Conservation (phyloP, 23 tunicate genomes). For the Ascidia mentula region DNA sequence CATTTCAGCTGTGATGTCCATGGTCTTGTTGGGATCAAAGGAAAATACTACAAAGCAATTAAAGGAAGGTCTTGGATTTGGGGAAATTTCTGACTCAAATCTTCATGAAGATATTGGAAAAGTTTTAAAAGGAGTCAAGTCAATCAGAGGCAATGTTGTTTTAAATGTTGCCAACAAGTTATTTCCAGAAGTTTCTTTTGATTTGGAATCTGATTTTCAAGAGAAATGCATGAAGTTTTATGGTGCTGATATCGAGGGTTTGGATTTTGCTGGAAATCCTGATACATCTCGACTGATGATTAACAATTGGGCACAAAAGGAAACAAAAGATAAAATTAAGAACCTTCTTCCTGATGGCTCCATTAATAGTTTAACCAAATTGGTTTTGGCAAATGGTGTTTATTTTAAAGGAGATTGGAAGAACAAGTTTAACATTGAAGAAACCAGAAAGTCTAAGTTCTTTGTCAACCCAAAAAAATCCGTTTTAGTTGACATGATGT, state of each 20-base stretch:
- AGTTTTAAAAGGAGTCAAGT: neutral
- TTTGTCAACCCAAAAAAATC: slow-evolving; percentile 6
- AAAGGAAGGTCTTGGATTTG: neutral
- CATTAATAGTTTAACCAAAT: slow-evolving; percentile 29
- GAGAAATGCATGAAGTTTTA: slow-evolving; percentile 28
- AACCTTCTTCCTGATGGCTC: slow-evolving; percentile 58
- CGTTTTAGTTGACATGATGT: slow-evolving; percentile 58
- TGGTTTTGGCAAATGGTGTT: slow-evolving; percentile 71
- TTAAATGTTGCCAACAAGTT: slow-evolving; percentile 63
- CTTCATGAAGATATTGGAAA: neutral
- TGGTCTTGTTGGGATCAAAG: slow-evolving; percentile 44
- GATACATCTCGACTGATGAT: slow-evolving; percentile 43
- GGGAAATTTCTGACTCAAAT: neutral
- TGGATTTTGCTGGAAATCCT: slow-evolving; percentile 40
- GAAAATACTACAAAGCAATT: slow-evolving; percentile 43
- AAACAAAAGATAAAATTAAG: slow-evolving; percentile 62
- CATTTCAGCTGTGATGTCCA: slow-evolving; percentile 39
- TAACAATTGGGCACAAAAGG: slow-evolving; percentile 56
- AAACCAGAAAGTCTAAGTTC: slow-evolving; percentile 33
- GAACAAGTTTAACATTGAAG: slow-evolving; percentile 36
- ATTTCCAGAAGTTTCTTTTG: slow-evolving; percentile 55
- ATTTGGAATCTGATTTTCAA: slow-evolving; percentile 15
- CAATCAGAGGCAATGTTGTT: neutral
- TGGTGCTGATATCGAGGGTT: slow-evolving; percentile 9
- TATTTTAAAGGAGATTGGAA: slow-evolving; percentile 89